These are phyloP conservation scores for Atta colombica DNA, from an alignment of 1,140 invertebrate genomes.

Conservation along the genomic window DNA sequence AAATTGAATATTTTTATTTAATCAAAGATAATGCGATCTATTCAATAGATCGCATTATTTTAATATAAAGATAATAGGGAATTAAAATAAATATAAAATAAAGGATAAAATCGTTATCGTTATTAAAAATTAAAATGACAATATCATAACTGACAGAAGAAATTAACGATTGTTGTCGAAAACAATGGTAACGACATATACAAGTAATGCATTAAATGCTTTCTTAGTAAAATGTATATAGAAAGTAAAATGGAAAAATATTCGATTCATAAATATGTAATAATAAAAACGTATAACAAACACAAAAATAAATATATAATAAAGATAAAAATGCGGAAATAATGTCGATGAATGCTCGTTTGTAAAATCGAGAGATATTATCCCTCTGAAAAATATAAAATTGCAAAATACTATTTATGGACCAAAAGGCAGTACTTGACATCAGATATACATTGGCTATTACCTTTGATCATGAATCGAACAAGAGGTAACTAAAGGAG, in stretches of 20 bases:
- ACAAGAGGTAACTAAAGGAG: conserved; percentile 21
- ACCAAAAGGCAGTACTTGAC: not conserved
- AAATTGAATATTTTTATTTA: too few relatives aligned
- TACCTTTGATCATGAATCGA: conserved; percentile 34
- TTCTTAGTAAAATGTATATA: not conserved
- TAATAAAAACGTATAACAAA: not conserved
- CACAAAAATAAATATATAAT: not conserved
- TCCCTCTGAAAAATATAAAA: not conserved
- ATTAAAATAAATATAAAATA: too few relatives aligned
- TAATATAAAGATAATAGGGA: too few relatives aligned
- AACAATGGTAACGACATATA: too few relatives aligned
- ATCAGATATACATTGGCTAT: not conserved
- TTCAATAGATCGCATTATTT: too few relatives aligned
- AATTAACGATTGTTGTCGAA: too few relatives aligned
- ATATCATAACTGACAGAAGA: too few relatives aligned
- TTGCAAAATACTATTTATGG: not conserved
- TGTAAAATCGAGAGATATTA: conserved; percentile 12
- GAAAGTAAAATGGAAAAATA: not conserved
- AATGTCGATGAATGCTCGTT: not conserved
- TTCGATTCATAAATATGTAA: not conserved
- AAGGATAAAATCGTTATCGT: too few relatives aligned
- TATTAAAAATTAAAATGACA: too few relatives aligned
- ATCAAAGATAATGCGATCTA: too few relatives aligned
- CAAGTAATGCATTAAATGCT: too few relatives aligned
- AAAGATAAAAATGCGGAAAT: not conserved